phyloP scores from a whole-genome alignment of 2,888 invertebrate species.

The Volucella bombylans region DNA sequence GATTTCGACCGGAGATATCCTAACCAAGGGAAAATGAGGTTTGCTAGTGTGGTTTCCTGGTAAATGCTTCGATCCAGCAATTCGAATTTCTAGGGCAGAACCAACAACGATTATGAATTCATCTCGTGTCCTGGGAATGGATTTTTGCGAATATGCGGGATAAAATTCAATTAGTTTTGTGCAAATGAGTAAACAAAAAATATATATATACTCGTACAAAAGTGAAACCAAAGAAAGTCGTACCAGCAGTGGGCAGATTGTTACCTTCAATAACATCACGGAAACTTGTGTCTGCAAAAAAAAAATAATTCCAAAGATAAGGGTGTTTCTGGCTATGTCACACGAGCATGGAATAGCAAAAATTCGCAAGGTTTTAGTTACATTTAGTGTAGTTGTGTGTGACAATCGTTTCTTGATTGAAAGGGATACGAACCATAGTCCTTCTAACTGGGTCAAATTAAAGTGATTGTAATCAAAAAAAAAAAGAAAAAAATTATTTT shows the following conservation, averaged over 20 bases:
- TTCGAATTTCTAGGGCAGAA: slow-evolving; percentile 41
- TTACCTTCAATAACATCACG: neutral
- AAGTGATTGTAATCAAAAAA: no score
- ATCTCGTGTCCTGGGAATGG: slow-evolving; percentile 64
- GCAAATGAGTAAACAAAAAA: slow-evolving; percentile 42
- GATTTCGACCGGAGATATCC: slow-evolving; percentile 58
- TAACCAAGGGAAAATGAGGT: slow-evolving; percentile 27
- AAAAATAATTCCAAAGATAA: neutral
- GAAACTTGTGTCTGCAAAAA: no score
- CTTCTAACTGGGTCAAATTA: no score
- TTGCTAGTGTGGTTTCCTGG: slow-evolving; percentile 45
- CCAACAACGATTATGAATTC: slow-evolving; percentile 65
- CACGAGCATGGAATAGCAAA: neutral
- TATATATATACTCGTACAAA: neutral
- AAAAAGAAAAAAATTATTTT: no score
- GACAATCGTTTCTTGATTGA: no score
- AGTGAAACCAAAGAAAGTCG: slow-evolving; percentile 14
- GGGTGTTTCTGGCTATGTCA: neutral
- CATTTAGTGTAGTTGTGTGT: no score
- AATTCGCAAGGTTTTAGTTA: neutral
- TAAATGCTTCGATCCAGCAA: slow-evolving; percentile 52
- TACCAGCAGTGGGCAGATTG: slow-evolving; percentile 11
- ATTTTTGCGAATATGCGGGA: slow-evolving; percentile 61
- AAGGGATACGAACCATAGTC: no score
- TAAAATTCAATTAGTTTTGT: slow-evolving; percentile 67